Percentiles rank a stretch among this genome's conserved stretches.
These are phyloP conservation scores for Poeciliopsis infans DNA, from an alignment of 2,797 vertebrate genomes.

Conservation along the genomic window DNA sequence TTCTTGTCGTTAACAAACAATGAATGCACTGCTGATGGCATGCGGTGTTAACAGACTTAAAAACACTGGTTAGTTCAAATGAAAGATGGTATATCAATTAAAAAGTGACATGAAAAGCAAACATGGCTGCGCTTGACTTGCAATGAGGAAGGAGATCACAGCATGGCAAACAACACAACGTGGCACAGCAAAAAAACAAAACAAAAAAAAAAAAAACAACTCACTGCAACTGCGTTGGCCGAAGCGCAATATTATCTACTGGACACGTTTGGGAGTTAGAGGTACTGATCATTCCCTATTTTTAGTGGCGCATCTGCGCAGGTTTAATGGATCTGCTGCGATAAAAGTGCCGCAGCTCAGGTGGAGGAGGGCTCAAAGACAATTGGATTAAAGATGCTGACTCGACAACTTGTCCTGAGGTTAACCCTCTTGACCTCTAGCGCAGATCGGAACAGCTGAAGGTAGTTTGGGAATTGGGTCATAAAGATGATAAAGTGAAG, in stretches of 20 bases:
- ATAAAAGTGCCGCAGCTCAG: slow-evolving; percentile 49
- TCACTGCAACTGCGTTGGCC: slow-evolving; percentile 42
- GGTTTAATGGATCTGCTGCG: slow-evolving; percentile 57
- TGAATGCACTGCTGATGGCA: slow-evolving; percentile 26
- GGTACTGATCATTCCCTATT: slow-evolving; percentile 46
- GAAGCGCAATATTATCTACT: slow-evolving; percentile 44
- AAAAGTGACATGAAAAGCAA: slow-evolving; percentile 56
- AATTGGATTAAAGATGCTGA: slow-evolving; percentile 70
- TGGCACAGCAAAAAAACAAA: slow-evolving; percentile 46
- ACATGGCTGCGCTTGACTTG: slow-evolving; percentile 54
- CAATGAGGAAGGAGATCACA: slow-evolving; percentile 49
- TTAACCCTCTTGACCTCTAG: slow-evolving; percentile 56
- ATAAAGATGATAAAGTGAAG: slow-evolving; percentile 59
- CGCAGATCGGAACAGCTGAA: slow-evolving; percentile 35
- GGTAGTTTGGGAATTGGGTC: slow-evolving; percentile 51
- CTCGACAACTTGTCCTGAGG: slow-evolving; percentile 58
- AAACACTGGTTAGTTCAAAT: slow-evolving; percentile 59
- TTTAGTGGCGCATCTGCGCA: slow-evolving; percentile 45
- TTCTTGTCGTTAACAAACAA: slow-evolving; percentile 22
- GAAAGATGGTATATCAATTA: slow-evolving; percentile 37
- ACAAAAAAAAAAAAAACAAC: slow-evolving; percentile 4
- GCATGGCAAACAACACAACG: slow-evolving; percentile 60
- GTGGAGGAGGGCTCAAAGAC: slow-evolving; percentile 42
- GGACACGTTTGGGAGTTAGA: slow-evolving; percentile 51
- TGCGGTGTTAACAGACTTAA: slow-evolving; percentile 29